phyloP scores from a whole-genome alignment of 1,140 invertebrate genomes.

The Glomeris maerens region DNA sequence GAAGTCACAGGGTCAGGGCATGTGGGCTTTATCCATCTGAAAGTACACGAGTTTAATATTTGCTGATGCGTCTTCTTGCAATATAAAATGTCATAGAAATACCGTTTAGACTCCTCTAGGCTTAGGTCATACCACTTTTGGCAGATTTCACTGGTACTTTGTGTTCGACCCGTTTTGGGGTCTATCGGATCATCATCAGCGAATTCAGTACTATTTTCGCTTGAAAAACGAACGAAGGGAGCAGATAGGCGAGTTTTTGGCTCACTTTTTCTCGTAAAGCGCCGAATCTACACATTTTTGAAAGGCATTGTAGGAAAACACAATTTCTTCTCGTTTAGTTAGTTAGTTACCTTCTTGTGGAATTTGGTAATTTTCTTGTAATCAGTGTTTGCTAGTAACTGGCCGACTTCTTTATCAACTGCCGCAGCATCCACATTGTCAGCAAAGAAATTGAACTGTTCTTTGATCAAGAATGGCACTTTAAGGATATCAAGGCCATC shows the following conservation, averaged over 20 bases:
- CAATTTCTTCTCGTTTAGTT: too few relatives aligned
- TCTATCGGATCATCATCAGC: too few relatives aligned
- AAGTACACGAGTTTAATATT: conserved; percentile 2
- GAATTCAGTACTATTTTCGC: too few relatives aligned
- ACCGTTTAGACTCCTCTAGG: too few relatives aligned
- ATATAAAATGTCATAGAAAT: too few relatives aligned
- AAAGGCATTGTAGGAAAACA: too few relatives aligned
- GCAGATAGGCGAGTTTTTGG: not conserved
- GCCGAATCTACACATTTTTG: too few relatives aligned
- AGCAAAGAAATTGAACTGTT: conserved; percentile 65
- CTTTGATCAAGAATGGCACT: conserved; percentile 63
- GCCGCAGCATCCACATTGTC: conserved; percentile 54
- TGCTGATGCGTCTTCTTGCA: too few relatives aligned
- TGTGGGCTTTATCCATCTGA: conserved; percentile 23
- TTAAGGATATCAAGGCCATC: conserved; percentile 88
- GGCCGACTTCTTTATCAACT: conserved; percentile 40
- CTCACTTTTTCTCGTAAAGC: conserved; percentile 4
- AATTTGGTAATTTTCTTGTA: conserved; percentile 29
- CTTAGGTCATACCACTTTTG: too few relatives aligned
- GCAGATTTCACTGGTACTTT: too few relatives aligned
- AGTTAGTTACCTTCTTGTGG: conserved; percentile 28
- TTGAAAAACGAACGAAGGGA: not conserved
- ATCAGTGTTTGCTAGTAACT: conserved; percentile 39
- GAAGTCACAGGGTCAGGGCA: conserved; percentile 51
- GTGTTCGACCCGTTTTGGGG: too few relatives aligned